phyloP scores from a whole-genome alignment of 2,888 invertebrate species.

The Arrhopalites spinosus region DNA sequence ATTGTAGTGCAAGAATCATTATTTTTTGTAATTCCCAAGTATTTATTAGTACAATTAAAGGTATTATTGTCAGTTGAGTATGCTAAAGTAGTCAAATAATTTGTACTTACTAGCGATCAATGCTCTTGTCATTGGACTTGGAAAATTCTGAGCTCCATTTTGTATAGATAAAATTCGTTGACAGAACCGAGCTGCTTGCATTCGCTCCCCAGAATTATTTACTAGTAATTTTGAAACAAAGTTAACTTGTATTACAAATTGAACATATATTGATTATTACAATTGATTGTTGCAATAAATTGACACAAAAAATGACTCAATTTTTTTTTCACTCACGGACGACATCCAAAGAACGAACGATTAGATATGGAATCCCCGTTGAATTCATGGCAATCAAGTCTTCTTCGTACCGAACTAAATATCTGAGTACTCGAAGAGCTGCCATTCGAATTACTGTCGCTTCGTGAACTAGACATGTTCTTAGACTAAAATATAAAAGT shows the following conservation, averaged over 20 bases:
- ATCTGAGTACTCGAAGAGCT: constrained; percentile 82
- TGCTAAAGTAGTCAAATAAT: no score
- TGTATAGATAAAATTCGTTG: constrained; percentile 64
- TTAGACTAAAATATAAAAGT: constrained; percentile 74
- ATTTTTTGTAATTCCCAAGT: no score
- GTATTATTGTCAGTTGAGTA: no score
- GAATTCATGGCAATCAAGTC: constrained; percentile 77
- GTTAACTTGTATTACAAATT: no score
- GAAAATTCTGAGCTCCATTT: constrained; percentile 63
- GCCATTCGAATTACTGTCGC: constrained; percentile 89
- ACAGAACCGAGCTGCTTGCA: constrained; percentile 87
- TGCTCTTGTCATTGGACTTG: constrained; percentile 73
- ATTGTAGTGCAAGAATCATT: no score
- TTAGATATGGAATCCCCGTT: constrained; percentile 80
- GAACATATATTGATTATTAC: no score
- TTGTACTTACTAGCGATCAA: constrained; percentile 80
- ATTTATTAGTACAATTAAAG: no score
- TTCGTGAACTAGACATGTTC: constrained; percentile 81
- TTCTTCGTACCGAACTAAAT: constrained; percentile 76
- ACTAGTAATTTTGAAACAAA: no score
- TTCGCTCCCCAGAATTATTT: constrained; percentile 78
- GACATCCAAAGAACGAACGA: constrained; percentile 87
- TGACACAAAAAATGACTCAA: no score
- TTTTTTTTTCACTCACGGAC: no score
- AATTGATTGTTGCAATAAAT: no score